Conservation (phyloP, 2,888 invertebrate genomes). For the Pyrrhosoma nymphula region DNA sequence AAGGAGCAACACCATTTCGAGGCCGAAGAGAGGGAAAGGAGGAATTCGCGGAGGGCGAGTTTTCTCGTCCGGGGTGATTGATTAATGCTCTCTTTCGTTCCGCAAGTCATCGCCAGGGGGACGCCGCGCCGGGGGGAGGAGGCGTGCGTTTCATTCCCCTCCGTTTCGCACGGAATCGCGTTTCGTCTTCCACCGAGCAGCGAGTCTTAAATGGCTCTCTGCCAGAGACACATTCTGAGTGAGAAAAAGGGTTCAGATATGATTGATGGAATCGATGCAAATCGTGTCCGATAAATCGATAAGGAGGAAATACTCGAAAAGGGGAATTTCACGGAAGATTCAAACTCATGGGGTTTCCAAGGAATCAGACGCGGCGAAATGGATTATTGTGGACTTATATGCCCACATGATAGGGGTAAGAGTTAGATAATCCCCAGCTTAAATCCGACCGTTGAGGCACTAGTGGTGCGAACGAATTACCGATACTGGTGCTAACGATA, state of each 20-base stretch:
- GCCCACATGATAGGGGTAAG: too few species aligned
- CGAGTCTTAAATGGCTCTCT: background rate
- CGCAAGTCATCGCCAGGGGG: background rate
- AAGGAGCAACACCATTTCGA: background rate
- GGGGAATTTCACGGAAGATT: background rate
- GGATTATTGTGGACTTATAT: too few species aligned
- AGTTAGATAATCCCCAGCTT: too few species aligned
- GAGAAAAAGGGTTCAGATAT: background rate
- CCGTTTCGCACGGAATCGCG: background rate
- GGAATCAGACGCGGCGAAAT: too few species aligned
- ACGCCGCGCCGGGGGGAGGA: too few species aligned
- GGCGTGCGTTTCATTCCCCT: background rate
- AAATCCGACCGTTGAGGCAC: too few species aligned
- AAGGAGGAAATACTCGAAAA: background rate
- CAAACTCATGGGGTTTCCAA: background rate
- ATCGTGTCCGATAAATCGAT: background rate
- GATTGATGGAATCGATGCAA: constrained; percentile 22
- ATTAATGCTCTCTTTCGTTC: background rate
- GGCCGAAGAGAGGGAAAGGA: background rate
- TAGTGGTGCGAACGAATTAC: too few species aligned
- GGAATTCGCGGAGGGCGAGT: background rate
- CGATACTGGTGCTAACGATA: too few species aligned
- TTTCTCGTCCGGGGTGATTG: background rate
- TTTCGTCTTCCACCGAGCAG: background rate
- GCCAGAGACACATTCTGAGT: background rate